Evolutionary conservation across 1,140 invertebrate species (phyloP), one percentile per base, ranked within the genome.

Genomic region (Uloborus diversus): DNA sequence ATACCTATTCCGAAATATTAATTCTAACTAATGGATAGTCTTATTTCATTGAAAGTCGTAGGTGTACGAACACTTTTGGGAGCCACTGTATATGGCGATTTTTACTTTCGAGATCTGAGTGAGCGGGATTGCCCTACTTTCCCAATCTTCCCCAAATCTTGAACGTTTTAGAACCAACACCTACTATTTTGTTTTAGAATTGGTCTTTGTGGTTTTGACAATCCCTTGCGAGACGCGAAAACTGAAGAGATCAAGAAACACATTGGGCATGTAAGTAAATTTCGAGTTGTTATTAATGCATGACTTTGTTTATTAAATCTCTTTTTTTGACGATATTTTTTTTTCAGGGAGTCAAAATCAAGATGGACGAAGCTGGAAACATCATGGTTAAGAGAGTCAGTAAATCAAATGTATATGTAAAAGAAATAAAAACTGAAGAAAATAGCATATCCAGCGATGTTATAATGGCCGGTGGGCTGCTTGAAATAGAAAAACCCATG

Each of bases 311-410:
- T 4, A 57, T 7, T n/a, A n/a, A n/a, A n/a, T n/a, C n/a, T n/a
- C n/a, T n/a, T n/a, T n/a, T n/a, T n/a, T n/a, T n/a, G n/a, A n/a
- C n/a, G n/a, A n/a, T n/a, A 27, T 68, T 57, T 3, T 11, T 68
- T 81, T 87, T 88, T 51, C 88, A 95, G 92, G 95, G 95, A 81
- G 93, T 96, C 53, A 96, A 96, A 90, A 94, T 97, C 73, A 96
- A 96, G 88, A 96, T 97, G 94, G 95, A 97, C 87, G 93, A 95
- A 85, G 92, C 93, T 84, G 95, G 95, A 61, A 96, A 96, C 85
- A 96, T 97, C 87, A 90, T 96, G 83, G 93, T 97, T 86, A 96
- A 95, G 87, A 91, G 95, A 86, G 91, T 96, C 85, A 94, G 94
- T 84, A 96, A 95, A 88, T 93, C 92, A 88, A 95, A 94, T 85